A percentile compares a stretch with the other conserved stretches of the same genome.
Evolutionary conservation across 2,888 invertebrate genomes (phyloP).

Genomic region (Nebria brevicollis): DNA sequence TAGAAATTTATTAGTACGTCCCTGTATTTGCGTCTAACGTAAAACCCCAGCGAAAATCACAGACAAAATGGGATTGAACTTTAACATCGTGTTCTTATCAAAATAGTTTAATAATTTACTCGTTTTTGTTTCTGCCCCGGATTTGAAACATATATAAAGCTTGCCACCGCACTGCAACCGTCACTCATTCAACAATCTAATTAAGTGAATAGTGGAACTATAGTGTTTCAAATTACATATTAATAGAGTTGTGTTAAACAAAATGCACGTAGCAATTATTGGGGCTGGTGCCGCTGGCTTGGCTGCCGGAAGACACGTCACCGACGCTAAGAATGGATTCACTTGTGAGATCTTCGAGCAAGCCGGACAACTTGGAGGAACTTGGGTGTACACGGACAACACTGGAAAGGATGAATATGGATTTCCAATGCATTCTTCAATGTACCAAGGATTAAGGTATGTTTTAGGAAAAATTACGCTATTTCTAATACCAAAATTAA

Average conservation of each 20-base stretch:
- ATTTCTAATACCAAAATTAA: conserved; percentile 43
- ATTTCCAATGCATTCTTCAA: conserved; percentile 71
- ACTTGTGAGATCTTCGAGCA: conserved; percentile 78
- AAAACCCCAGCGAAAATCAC: conserved; percentile 35
- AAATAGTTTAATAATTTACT: not conserved
- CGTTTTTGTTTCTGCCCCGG: conserved; percentile 13
- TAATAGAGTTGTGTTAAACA: not conserved
- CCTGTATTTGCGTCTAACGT: conserved; percentile 12
- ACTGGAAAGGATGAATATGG: conserved; percentile 68
- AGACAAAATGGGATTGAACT: conserved; percentile 24
- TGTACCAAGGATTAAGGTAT: conserved; percentile 76
- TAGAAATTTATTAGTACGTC: not conserved
- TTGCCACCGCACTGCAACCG: not conserved
- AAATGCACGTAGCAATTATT: conserved; percentile 72
- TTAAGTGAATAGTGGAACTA: not conserved
- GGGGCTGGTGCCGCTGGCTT: conserved; percentile 89
- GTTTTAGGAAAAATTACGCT: conserved; percentile 34
- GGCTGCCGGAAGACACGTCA: conserved; percentile 74
- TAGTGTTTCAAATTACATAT: not conserved
- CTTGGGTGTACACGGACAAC: conserved; percentile 82
- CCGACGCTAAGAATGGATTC: conserved; percentile 58
- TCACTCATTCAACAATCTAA: not conserved
- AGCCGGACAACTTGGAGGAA: conserved; percentile 78
- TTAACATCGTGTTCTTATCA: conserved; percentile 24
- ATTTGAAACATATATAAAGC: not conserved